These are phyloP conservation scores for Papilio machaon DNA, from an alignment of 1,140 invertebrate species.

Conservation along the genomic window DNA sequence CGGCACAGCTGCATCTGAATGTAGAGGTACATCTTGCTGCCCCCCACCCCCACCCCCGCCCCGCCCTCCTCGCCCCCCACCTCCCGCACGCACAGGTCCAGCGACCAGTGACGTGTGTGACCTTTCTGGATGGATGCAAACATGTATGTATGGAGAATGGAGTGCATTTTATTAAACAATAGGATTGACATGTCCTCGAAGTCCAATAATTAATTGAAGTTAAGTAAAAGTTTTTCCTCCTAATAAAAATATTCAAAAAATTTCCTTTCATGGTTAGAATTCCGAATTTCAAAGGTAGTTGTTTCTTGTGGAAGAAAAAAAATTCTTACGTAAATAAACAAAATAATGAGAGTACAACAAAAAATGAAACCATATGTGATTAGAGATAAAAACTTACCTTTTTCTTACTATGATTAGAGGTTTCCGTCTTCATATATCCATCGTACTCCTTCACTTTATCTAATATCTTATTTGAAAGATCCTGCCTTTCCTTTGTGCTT, in stretches of 20 bases:
- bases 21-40: conserved; percentile 89
- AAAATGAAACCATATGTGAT: no score
- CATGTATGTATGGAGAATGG: no score
- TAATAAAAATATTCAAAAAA: no score
- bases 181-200: no score
- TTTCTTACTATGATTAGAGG: conserved; percentile 52
- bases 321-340: background rate
- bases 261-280: no score
- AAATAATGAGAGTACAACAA: background rate
- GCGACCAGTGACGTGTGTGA: conserved; percentile 77
- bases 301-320: no score
- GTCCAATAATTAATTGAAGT: no score
- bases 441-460: conserved; percentile 63
- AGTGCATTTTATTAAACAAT: no score
- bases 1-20: conserved; percentile 99
- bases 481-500: conserved; percentile 49
- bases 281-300: no score
- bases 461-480: conserved; percentile 57
- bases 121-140: conserved; percentile 54
- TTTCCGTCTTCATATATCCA: conserved; percentile 53
- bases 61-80: conserved; percentile 15
- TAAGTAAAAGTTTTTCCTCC: no score
- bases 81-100: conserved; percentile 67
- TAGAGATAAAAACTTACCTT: conserved; percentile 56
- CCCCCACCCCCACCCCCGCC: conserved; percentile 39